A percentile compares a stretch with the other conserved stretches of the same genome.
These are phyloP conservation scores for Ischnus inquisitorius DNA, from an alignment of 2,888 invertebrate genomes.

Conservation along the genomic window DNA sequence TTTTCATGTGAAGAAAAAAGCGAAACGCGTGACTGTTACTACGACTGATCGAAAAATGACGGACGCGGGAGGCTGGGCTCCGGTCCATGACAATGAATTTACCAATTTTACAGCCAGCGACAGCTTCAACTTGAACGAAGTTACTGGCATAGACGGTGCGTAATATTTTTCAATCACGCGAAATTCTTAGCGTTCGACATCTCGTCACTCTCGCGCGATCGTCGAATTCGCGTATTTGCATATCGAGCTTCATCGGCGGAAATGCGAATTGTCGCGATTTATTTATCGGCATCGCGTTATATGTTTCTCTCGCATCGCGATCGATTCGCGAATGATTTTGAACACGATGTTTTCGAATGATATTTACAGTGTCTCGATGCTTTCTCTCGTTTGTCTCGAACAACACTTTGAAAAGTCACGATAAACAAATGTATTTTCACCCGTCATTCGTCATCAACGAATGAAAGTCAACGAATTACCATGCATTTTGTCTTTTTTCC, in stretches of 20 bases:
- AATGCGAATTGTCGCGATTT: background rate
- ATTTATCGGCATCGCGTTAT: background rate
- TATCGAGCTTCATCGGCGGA: background rate
- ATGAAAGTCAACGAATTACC: background rate
- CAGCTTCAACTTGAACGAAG: conserved; percentile 89
- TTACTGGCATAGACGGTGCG: conserved; percentile 90
- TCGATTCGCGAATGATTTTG: conserved; percentile 1
- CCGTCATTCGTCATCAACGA: too few species aligned
- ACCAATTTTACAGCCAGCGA: conserved; percentile 86
- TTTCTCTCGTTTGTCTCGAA: too few species aligned
- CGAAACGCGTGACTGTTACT: conserved; percentile 38
- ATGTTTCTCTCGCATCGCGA: background rate
- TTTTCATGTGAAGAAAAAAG: conserved; percentile 44
- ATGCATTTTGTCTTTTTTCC: conserved; percentile 5
- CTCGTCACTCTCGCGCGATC: background rate
- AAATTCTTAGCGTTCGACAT: too few species aligned
- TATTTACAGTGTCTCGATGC: background rate
- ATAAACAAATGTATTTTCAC: too few species aligned
- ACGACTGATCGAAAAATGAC: conserved; percentile 78
- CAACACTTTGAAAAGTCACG: too few species aligned
- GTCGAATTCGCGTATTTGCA: background rate
- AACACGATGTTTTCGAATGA: background rate
- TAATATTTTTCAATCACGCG: conserved; percentile 47
- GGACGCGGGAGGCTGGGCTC: conserved; percentile 80
- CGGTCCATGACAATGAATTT: conserved; percentile 82